Percentiles rank a stretch among this genome's conserved stretches.
Conservation (phyloP, 2,888 invertebrate genomes). For the Pteria penguin region DNA sequence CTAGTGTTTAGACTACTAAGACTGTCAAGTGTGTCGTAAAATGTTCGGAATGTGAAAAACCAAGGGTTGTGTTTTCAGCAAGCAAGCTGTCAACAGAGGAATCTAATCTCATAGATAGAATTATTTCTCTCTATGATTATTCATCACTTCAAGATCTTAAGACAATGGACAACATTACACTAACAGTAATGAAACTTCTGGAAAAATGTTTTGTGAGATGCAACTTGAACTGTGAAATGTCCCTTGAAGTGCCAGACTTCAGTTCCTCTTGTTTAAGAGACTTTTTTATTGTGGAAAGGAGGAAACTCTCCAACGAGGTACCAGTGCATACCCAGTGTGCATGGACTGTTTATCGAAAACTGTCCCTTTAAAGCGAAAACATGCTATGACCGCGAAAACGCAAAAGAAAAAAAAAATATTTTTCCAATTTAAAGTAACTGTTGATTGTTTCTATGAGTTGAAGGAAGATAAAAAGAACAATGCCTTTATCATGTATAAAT, state of each 20-base stretch:
- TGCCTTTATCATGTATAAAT: too few relatives aligned
- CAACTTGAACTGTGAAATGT: not conserved
- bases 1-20: not conserved
- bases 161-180: conserved; percentile 22
- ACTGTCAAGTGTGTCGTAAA: not conserved
- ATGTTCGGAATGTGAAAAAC: not conserved
- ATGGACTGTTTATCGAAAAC: not conserved
- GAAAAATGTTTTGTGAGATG: not conserved
- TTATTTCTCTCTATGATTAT: not conserved
- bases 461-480: too few relatives aligned
- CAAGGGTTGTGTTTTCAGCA: conserved; percentile 1
- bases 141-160: not conserved
- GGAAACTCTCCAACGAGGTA: not conserved
- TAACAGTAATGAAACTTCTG: too few relatives aligned
- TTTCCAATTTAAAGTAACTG: too few relatives aligned
- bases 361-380: too few relatives aligned
- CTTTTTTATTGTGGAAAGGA: not conserved
- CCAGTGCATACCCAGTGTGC: not conserved
- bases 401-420: too few relatives aligned
- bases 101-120: conserved; percentile 8
- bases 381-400: too few relatives aligned
- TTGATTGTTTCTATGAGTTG: too few relatives aligned
- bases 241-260: not conserved
- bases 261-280: not conserved
- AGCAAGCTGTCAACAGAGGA: too few relatives aligned